Base-by-base conservation (phyloP, 2,888 invertebrate species). In the Eristalis pertinax region DNA sequence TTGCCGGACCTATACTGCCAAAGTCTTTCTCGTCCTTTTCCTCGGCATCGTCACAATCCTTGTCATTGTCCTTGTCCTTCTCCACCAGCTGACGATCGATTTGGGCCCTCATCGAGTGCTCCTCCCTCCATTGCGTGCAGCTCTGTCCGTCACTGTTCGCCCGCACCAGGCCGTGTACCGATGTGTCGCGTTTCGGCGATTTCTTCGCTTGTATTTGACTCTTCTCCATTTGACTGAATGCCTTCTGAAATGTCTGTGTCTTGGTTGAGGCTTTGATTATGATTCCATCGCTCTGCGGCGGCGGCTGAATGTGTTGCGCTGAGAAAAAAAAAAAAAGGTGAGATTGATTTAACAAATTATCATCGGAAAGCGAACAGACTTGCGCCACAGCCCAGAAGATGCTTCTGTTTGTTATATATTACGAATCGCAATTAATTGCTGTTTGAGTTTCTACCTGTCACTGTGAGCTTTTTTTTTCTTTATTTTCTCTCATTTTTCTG, bases 11-110 rank as follows among this genome's bases (percentile, higher is more conserved):
- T 4, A 89, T 78, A 67, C 89, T 88, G n/a, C 90, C 90, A 65
- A 89, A 89, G 41, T 82, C 82, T 22, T 85, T 80, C 68, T 89
- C 89, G 62, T 79, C 76, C 41, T 43, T 69, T 38, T 89, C 88
- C n/a, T 82, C 58, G 26, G 58, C 60, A 41, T 86, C 88, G 56
- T 82, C 85, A 13, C 43, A 29, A n/a, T 72, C 58, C 41, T 43
- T 65, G 19, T 26, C 60, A 32, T 86, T 85, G 56, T 82, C 85
- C 10, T 35, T 22, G 11, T 72, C 58, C 41, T 43, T 65, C 15
- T 29, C 73, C 19, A 29, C 0, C 7, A 29, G 41, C 10, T 58
- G 69, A 8, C 82, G 69, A 73, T 87, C 80, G 60, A 72, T 68
- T 70, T 73, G 68, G 24, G 63, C 67, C 65, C 43, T 76, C 29